Evolutionary conservation across 1,140 invertebrate genomes (phyloP).

Genomic region (Scaptodrosophila lebanonensis): DNA sequence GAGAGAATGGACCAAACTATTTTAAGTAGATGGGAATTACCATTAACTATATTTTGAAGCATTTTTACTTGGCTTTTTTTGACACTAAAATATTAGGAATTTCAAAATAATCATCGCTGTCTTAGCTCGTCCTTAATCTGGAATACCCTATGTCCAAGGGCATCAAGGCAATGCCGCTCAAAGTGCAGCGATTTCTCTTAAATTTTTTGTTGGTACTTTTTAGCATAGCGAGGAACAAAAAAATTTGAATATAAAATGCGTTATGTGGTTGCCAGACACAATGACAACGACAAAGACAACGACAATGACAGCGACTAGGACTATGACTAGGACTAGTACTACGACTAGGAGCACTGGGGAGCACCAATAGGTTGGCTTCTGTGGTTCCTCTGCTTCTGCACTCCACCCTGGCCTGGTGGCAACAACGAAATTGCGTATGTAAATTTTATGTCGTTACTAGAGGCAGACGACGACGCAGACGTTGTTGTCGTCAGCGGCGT

Average conservation of each 20-base stretch:
- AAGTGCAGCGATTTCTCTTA: neutral
- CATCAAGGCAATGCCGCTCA: too few species aligned
- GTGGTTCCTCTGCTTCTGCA: too few species aligned
- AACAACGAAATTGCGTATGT: conserved; percentile 75
- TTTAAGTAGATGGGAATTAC: too few species aligned
- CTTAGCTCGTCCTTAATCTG: too few species aligned
- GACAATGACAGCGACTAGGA: conserved; percentile 1
- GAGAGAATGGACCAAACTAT: too few species aligned
- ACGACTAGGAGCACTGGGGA: conserved; percentile 47
- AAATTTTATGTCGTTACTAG: conserved; percentile 69
- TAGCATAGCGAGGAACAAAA: conserved; percentile 49
- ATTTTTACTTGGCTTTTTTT: too few species aligned
- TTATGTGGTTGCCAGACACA: conserved; percentile 36
- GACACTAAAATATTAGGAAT: too few species aligned
- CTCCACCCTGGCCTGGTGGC: conserved; percentile 61
- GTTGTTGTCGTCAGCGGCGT: conserved; percentile 38
- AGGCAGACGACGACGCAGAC: neutral
- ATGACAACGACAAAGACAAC: conserved; percentile 15
- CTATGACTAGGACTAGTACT: conserved; percentile 19
- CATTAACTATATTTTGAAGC: too few species aligned
- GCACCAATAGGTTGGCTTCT: too few species aligned
- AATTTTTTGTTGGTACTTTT: too few species aligned
- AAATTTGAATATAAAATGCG: conserved; percentile 74
- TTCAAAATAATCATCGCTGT: too few species aligned
- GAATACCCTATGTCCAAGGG: too few species aligned